These are phyloP conservation scores for Orientallactaga bullata DNA, from an alignment of 2,113 vertebrate species.

Conservation along the genomic window DNA sequence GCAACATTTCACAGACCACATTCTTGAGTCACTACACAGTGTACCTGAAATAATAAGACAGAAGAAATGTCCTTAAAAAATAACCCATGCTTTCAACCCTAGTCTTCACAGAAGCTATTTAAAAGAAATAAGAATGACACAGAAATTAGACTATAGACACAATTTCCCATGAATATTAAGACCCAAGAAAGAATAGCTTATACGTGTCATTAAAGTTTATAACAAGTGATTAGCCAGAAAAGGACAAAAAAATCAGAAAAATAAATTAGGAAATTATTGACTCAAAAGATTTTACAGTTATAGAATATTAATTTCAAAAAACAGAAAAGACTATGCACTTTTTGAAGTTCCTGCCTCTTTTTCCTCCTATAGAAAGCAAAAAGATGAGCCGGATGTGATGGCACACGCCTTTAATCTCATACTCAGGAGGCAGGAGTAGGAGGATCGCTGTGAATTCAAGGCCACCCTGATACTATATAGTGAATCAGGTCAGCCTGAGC, in stretches of 20 bases:
- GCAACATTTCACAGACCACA: neutral
- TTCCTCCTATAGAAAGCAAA: neutral
- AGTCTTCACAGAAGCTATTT: neutral
- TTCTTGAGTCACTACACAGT: neutral
- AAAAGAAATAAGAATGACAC: neutral
- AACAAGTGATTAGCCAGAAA: neutral
- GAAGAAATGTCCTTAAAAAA: neutral
- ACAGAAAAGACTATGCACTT: neutral
- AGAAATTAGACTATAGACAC: neutral
- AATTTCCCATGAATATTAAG: neutral
- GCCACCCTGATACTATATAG: too few relatives aligned
- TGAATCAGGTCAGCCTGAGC: too few relatives aligned
- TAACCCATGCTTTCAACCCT: neutral
- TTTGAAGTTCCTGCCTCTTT: neutral
- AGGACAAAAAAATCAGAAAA: neutral
- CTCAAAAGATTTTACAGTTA: neutral
- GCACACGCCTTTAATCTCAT: too few relatives aligned
- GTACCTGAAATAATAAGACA: neutral
- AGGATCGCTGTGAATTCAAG: too few relatives aligned
- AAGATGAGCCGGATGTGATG: too few relatives aligned
- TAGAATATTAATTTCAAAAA: neutral
- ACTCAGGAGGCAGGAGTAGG: too few relatives aligned
- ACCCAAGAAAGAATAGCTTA: neutral
- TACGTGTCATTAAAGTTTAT: neutral
- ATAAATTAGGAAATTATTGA: constrained; percentile 19